Base-by-base conservation (phyloP, 2,888 invertebrate genomes). In the Linyphia triangularis region DNA sequence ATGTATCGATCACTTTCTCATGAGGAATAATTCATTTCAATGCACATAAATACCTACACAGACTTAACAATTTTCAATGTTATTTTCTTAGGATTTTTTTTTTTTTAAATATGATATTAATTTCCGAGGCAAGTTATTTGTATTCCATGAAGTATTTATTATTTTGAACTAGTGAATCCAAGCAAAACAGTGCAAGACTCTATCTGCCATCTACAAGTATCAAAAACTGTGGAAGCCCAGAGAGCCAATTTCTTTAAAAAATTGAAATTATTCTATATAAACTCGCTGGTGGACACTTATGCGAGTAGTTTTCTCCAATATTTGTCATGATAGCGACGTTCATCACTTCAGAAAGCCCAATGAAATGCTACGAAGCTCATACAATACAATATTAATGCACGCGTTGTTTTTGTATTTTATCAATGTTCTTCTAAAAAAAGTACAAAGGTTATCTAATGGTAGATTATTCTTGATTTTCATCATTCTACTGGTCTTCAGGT, bases 331-430 rank as follows among this genome's bases (percentile, higher is more conserved):
- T 61, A 37, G 37, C 26, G 26, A 63, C 61, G 40, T 33, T 33
- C 22, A 30, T 73, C 30, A 30, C 57, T 73, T 73, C 19, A 73
- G 33, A 33, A 73, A 73, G 73, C 73, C 73, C 73, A 73, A 73
- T 33, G 1, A 30, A 73, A 33, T n/a, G 16, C 19, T 33, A 19
- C 22, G 19, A 67, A 5, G 65, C 65, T 65, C 65, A 10, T 37
- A 10, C 30, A 10, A 67, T 26, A 33, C 9, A 33, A 33, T 9
- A 4, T 33, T 33, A 33, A 4, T 33, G 33, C 33, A 33, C 33
- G 9, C 9, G 33, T 33, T 33, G 5, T 33, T 33, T 33, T 33
- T 33, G 33, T 6, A 9, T 24, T 67, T n/a, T 19, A 19, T 37
- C 33, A 22, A 33, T 67, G 19, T n/a, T 67, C 37, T 67, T 33